A percentile compares a stretch with the other conserved stretches of the same genome.
Evolutionary conservation across 2,888 invertebrate species (phyloP).

Genomic region (Rutpela maculata): DNA sequence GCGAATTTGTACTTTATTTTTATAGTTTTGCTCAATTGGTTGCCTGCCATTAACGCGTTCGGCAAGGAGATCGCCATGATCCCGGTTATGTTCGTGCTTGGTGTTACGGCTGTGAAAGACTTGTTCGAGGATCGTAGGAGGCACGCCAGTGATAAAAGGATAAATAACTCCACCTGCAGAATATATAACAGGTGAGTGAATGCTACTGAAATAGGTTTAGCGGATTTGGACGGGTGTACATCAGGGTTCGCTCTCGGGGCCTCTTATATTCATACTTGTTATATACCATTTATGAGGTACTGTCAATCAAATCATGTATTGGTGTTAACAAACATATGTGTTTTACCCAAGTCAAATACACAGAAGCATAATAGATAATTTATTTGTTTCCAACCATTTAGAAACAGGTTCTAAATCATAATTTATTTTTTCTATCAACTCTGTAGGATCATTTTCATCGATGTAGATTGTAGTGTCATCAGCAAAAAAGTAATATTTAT

Average conservation of each 20-base stretch:
- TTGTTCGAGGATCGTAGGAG: constrained; percentile 94
- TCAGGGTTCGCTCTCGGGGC: background rate
- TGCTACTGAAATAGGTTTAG: background rate
- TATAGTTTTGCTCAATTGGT: constrained; percentile 96
- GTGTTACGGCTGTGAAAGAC: constrained; percentile 96
- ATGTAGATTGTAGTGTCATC: too few species aligned
- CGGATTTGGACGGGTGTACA: background rate
- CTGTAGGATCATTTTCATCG: too few species aligned
- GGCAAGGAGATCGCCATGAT: constrained; percentile 97
- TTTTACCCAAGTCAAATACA: too few species aligned
- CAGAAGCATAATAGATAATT: too few species aligned
- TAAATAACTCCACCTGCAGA: constrained; percentile 94
- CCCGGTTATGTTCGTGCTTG: constrained; percentile 94
- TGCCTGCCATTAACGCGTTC: constrained; percentile 95
- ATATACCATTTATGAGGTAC: too few species aligned
- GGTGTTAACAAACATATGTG: too few species aligned
- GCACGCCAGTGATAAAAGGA: constrained; percentile 92
- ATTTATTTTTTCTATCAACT: too few species aligned
- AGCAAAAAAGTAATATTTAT: too few species aligned
- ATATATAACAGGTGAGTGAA: constrained; percentile 89
- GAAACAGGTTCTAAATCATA: too few species aligned
- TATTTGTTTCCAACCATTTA: too few species aligned
- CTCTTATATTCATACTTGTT: background rate
- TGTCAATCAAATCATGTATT: too few species aligned
- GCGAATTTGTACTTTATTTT: constrained; percentile 99